Evolutionary conservation across 30 jellyfish, hydroid and myxozoan species (phyloP), one percentile per base, ranked within the genome.

Genomic region (Aurelia sp.): DNA sequence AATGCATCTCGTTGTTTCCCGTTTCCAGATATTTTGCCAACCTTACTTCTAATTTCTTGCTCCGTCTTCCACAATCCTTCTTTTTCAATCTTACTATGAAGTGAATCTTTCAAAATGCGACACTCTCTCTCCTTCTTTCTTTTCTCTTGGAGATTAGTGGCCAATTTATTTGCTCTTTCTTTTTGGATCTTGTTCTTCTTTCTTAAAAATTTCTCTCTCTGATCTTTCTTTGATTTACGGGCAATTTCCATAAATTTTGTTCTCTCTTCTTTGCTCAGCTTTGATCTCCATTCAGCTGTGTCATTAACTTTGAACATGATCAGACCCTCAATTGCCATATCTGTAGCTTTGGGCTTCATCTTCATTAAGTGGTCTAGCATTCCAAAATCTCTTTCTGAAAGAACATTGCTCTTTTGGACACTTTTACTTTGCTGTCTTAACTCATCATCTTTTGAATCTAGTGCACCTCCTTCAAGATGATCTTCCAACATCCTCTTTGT

Each of bases 321-420:
- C 67, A 57, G 24, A 4, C 67, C 67, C 8, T 57, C 67, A 13
- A 57, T 13, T 13, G 67, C 67, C 67, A 57, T 57, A 13, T 16
- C 24, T 19, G 67, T 57, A 13, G 67, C 6, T 19, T 19, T 57
- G 19, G 67, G 67, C 24, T 19, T 57, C 22, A 16, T 57, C 67
- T 19, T 57, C 67, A 57, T 57, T 9, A 57, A 57, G 8, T 57
- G 19, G 24, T 57, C 67, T 57, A 57, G 67, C 67, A 57, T 57
- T 19, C 67, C 67, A 57, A 57, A 57, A 57, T 57, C 67, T 57
- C 67, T 57, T 57, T 57, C 67, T 57, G 67, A 19, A 13, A 13
- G 67, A 13, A 19, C 67, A 57, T 57, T 57, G 19, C 22, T 57
- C 19, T n/a, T n/a, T n/a, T n/a, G n/a, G n/a, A n/a, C n/a, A n/a